Conservation (phyloP, 2,888 invertebrate genomes). For the Athrips mouffetella region DNA sequence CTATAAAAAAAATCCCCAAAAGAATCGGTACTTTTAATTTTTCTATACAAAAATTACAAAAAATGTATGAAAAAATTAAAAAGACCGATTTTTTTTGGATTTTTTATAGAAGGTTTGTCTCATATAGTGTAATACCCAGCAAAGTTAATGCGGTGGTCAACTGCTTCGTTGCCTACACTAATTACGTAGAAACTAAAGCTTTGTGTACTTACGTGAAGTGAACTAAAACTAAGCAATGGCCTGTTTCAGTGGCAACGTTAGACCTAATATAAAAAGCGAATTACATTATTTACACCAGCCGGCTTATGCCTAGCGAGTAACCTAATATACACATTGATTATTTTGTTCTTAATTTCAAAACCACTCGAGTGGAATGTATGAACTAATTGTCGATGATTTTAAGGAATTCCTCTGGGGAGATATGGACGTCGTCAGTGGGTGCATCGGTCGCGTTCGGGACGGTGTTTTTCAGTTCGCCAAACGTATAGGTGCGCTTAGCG, state of each 20-base stretch:
- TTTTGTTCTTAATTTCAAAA: constrained; percentile 43
- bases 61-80: too few relatives aligned
- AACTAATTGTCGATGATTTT: constrained; percentile 58
- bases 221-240: constrained; percentile 57
- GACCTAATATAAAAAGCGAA: constrained; percentile 67
- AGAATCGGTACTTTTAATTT: too few relatives aligned
- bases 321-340: constrained; percentile 59
- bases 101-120: too few relatives aligned
- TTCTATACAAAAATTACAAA: too few relatives aligned
- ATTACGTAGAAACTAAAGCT: neutral
- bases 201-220: neutral
- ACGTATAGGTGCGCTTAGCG: constrained; percentile 50
- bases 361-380: constrained; percentile 24
- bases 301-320: constrained; percentile 48
- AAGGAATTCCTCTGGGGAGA: constrained; percentile 63
- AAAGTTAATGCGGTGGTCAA: too few relatives aligned
- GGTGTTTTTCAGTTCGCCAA: constrained; percentile 69
- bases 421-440: constrained; percentile 44
- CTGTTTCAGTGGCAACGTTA: constrained; percentile 73
- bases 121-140: too few relatives aligned
- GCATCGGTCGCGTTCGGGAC: constrained; percentile 55
- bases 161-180: neutral
- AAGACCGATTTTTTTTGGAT: too few relatives aligned
- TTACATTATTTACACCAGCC: constrained; percentile 74
- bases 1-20: too few relatives aligned